A percentile compares a stretch with the other conserved stretches of the same genome.
Evolutionary conservation across 2,888 invertebrate species (phyloP).

Genomic region (Polylopha cassiicola): DNA sequence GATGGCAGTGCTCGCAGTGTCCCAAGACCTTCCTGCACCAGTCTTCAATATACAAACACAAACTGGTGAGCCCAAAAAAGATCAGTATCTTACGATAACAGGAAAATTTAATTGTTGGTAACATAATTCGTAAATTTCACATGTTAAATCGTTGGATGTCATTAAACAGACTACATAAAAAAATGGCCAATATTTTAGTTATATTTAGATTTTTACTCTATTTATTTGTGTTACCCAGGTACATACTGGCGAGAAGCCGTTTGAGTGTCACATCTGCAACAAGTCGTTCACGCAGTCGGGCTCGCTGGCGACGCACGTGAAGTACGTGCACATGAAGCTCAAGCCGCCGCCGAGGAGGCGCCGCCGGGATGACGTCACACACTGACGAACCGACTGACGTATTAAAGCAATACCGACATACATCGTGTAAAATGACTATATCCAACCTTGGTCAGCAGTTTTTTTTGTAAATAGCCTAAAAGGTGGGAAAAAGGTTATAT

Average conservation of each 20-base stretch:
- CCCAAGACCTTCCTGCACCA: slow-evolving; percentile 22
- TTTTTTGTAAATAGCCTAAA: too few species aligned
- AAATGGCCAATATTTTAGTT: background rate
- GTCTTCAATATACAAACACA: slow-evolving; percentile 21
- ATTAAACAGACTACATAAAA: background rate
- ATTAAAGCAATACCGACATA: too few species aligned
- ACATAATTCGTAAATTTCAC: background rate
- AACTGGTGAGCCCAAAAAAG: slow-evolving; percentile 5
- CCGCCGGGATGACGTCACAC: too few species aligned
- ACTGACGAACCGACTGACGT: too few species aligned
- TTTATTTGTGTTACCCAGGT: too few species aligned
- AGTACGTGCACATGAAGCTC: slow-evolving; percentile 9
- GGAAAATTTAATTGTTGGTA: background rate
- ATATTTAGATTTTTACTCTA: too few species aligned
- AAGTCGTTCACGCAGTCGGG: slow-evolving; percentile 59
- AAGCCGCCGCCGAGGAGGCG: too few species aligned
- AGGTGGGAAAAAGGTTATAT: too few species aligned
- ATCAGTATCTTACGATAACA: background rate
- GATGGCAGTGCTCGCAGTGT: slow-evolving; percentile 20
- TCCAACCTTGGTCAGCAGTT: too few species aligned
- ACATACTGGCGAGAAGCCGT: slow-evolving; percentile 57
- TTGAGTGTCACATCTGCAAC: slow-evolving; percentile 45
- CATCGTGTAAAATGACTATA: too few species aligned
- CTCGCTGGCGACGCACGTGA: slow-evolving; percentile 55
- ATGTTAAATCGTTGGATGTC: background rate